phyloP scores from a whole-genome alignment of 2,888 invertebrate species.

The Coecobrya sp. region DNA sequence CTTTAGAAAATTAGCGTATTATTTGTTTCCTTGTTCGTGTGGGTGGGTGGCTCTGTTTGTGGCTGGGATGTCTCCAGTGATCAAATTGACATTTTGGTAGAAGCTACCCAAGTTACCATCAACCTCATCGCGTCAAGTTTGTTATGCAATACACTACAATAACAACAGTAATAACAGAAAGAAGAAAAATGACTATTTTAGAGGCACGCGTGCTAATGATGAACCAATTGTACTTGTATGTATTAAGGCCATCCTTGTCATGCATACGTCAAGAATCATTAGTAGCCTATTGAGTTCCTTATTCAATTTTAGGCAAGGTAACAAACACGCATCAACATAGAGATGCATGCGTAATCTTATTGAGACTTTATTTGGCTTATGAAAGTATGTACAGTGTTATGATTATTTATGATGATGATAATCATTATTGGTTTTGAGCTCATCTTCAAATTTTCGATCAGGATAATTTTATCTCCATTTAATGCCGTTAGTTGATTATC shows the following conservation, averaged over 20 bases:
- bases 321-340: neutral
- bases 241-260: constrained; percentile 26
- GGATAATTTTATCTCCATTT: neutral
- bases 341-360: neutral
- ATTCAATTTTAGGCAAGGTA: neutral
- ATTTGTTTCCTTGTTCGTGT: constrained; percentile 62
- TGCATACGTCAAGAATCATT: constrained; percentile 70
- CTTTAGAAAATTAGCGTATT: constrained; percentile 74
- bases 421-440: constrained; percentile 6
- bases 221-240: constrained; percentile 80
- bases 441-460: constrained; percentile 11
- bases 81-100: constrained; percentile 40
- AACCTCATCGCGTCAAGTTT: neutral
- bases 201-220: constrained; percentile 73
- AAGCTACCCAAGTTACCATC: neutral
- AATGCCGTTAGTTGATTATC: constrained; percentile 13
- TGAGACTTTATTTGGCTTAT: neutral
- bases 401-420: constrained; percentile 16
- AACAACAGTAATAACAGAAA: neutral
- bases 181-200: constrained; percentile 32
- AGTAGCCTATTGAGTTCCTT: constrained; percentile 64
- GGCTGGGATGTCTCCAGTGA: constrained; percentile 9
- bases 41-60: constrained; percentile 48
- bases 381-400: neutral
- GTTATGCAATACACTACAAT: constrained; percentile 28